Base-by-base conservation (phyloP, 1,140 invertebrate species). In the Theocolax elegans region DNA sequence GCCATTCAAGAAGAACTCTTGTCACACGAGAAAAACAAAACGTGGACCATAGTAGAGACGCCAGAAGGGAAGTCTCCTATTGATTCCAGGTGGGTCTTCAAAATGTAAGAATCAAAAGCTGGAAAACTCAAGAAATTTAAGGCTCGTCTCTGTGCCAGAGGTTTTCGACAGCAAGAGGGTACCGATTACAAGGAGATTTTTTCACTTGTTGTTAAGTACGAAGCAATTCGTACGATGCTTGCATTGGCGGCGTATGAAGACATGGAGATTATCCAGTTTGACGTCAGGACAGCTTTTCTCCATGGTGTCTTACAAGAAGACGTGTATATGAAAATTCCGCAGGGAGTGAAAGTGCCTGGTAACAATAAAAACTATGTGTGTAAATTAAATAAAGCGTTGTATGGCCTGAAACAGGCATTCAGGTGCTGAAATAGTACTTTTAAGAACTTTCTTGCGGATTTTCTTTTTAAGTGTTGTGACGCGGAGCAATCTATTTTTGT, bases 271-370 rank as follows among this genome's bases (percentile, higher is more conserved):
- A 17, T 56, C 1, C 54, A 74, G 25, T 75, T 77, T 48, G 76
- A 80, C 65, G 73, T 79, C 0, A 72, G 67, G 31, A 79, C 75
- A 10, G 77, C 74, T 0, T 79, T 77, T 68, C 49, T 79, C 8
- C 56, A 81, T 56, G 76, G 80, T n/a, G 69, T 71, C 3, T 29
- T 78, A 4, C 0, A 78, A n/a, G 71, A 80, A 67, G 65, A 66
- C 10, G 74, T 78, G 8, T 78, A 71, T 44, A 74, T 79, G 77
- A 6, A 77, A 67, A 70, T 77, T 53, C 85, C 85, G 13, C 38
- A 81, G 35, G 77, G 74, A n/a, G n/a, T n/a, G 17, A 67, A 71
- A 15, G 23, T 64, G 0, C 64, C 74, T 8, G 23, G 48, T 2
- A 29, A 38, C 0, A 63, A 51, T 15, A 1, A 29, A 15, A 23